Evolutionary conservation across 2,113 vertebrate genomes (phyloP), one percentile per base, ranked within the genome.

Genomic region (Zootoca vivipara): DNA sequence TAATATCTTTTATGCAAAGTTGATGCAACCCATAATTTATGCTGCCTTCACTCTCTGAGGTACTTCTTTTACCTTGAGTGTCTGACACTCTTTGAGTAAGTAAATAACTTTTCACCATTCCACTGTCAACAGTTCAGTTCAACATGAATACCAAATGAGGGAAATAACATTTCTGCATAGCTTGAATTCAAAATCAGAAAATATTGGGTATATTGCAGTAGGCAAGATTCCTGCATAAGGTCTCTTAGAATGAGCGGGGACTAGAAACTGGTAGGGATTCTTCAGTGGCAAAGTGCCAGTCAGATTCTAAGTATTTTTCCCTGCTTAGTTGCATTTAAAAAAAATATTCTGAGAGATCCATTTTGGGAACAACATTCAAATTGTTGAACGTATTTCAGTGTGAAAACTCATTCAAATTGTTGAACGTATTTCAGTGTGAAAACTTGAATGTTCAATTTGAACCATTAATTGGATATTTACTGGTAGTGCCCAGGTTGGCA

Each of bases 71-170:
- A 38, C 67, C 67, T 79, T 73, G 1, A 2, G 0, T 0, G 10
- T 81, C 72, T 90, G 78, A 84, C 81, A 83, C 69, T 3, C 2
- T 89, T 67, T 79, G 0, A 22, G 67, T 62, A 91, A 87, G 81
- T 42, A 91, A 90, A 56, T 82, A 0, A 0, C 9, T 85, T 74
- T 67, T 65, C 62, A 30, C 80, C 40, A 77, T 67, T 75, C 58
- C 58, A 52, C 72, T 83, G 80, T 83, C 40, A 83, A 77, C 72
- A 46, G 58, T 75, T 87, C 70, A 42, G 35, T 82, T 83, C 80
- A 77, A 28, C 79, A 75, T 65, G 22, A 77, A 82, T 88, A 82
- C 79, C 30, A 74, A 82, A 83, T 88, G 79, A 65, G 70, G 22
- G 20, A 82, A 87, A 64, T 42, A 88, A 33, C 38, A 52, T 88